phyloP scores from a whole-genome alignment of 2,888 invertebrate genomes.

The Erebia aethiops region DNA sequence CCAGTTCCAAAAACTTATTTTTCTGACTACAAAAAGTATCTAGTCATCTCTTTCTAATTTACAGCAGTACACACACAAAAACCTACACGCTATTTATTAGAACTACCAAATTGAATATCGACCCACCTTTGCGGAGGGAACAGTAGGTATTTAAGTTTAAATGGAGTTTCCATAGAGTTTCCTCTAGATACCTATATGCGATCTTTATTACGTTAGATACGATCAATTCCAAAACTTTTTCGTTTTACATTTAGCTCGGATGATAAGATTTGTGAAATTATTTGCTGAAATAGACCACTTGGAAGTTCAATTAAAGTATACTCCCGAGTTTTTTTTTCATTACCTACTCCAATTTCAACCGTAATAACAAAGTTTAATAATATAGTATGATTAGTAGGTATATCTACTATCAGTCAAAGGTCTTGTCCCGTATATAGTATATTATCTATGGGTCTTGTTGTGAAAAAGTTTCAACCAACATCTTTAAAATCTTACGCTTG shows the following conservation, averaged over 20 bases:
- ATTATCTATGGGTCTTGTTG: too few relatives aligned
- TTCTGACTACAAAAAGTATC: not conserved
- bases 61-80: not conserved
- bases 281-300: conserved; percentile 17
- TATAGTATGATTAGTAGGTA: too few relatives aligned
- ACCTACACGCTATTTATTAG: conserved; percentile 4
- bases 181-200: conserved; percentile 28
- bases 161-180: conserved; percentile 34
- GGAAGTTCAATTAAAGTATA: conserved; percentile 17
- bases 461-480: too few relatives aligned
- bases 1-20: too few relatives aligned
- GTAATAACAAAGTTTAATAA: too few relatives aligned
- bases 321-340: too few relatives aligned
- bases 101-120: conserved; percentile 33
- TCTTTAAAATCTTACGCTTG: too few relatives aligned
- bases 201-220: conserved; percentile 38
- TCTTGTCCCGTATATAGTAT: too few relatives aligned
- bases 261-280: conserved; percentile 33
- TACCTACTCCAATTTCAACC: too few relatives aligned
- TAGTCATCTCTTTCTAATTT: too few relatives aligned
- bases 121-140: conserved; percentile 26
- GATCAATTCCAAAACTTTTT: conserved; percentile 43
- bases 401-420: too few relatives aligned
- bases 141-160: conserved; percentile 35
- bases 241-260: conserved; percentile 38